These are phyloP conservation scores for Phalacrocorax brasilianus DNA, from an alignment of 2,113 vertebrate species.

Conservation along the genomic window DNA sequence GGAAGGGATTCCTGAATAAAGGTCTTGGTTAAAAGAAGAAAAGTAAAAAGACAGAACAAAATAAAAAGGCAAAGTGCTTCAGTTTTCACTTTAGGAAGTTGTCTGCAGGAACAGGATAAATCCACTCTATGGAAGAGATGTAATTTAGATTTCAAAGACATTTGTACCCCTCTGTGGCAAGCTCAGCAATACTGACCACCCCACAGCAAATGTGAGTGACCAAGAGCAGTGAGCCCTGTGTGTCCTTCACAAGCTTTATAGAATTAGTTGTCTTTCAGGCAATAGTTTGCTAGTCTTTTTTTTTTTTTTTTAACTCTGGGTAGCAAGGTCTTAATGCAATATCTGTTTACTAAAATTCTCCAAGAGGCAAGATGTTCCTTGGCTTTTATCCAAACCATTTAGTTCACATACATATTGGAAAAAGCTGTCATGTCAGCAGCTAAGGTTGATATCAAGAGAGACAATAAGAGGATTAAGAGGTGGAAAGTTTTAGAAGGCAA, in stretches of 20 bases:
- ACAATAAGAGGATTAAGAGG: conserved; percentile 54
- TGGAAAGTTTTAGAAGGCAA: conserved; percentile 29
- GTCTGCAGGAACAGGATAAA: neutral
- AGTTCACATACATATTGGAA: conserved; percentile 51
- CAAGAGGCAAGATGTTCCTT: conserved; percentile 19
- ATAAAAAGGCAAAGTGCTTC: neutral
- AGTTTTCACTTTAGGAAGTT: neutral
- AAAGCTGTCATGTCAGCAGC: conserved; percentile 52
- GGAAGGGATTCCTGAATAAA: neutral
- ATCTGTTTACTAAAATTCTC: conserved; percentile 43
- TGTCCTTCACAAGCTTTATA: neutral
- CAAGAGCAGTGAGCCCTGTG: neutral
- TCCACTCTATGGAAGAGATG: neutral
- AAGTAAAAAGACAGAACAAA: neutral
- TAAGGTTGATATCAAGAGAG: conserved; percentile 42
- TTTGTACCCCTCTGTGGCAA: neutral
- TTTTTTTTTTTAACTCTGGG: neutral
- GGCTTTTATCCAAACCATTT: conserved; percentile 54
- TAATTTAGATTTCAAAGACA: neutral
- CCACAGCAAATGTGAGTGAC: neutral
- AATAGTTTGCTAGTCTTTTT: neutral
- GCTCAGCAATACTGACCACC: neutral
- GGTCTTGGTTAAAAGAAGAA: neutral
- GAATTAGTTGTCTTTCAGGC: neutral
- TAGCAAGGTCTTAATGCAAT: conserved; percentile 33